Evolutionary conservation across 1,140 invertebrate species (phyloP).

Genomic region (Diploscapter pachys): DNA sequence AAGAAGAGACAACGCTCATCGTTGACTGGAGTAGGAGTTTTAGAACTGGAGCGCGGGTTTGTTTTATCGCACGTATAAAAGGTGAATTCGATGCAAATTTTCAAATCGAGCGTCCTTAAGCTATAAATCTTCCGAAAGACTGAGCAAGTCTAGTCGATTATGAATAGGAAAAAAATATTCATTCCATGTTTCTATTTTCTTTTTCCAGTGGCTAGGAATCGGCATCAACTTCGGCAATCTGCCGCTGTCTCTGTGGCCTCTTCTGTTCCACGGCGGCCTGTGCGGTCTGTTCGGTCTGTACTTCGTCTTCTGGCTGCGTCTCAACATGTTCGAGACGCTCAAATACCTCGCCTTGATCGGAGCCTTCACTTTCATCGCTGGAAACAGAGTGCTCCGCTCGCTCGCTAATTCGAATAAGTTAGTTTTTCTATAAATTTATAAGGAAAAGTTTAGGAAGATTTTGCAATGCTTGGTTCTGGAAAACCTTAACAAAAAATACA

Average conservation of each 20-base stretch:
- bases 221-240: conserved; percentile 84
- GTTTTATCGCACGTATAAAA: no score
- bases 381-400: conserved; percentile 78
- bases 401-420: conserved; percentile 64
- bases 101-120: background rate
- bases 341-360: conserved; percentile 80
- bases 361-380: conserved; percentile 81
- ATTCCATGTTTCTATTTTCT: conserved; percentile 39
- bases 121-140: no score
- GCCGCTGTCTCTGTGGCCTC: conserved; percentile 72
- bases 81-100: conserved; percentile 6
- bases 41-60: no score
- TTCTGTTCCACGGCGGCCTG: conserved; percentile 82
- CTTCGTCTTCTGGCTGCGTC: conserved; percentile 80
- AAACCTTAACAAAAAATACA: no score
- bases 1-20: no score
- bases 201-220: conserved; percentile 76
- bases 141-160: no score
- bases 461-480: background rate
- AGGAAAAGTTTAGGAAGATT: background rate
- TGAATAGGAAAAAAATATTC: background rate
- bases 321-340: conserved; percentile 94
- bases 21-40: no score
- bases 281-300: conserved; percentile 74
- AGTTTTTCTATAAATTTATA: conserved; percentile 17